These are phyloP conservation scores for Holothuria scabra DNA, from an alignment of 53 echinoderm and acorn worm species.

Conservation along the genomic window DNA sequence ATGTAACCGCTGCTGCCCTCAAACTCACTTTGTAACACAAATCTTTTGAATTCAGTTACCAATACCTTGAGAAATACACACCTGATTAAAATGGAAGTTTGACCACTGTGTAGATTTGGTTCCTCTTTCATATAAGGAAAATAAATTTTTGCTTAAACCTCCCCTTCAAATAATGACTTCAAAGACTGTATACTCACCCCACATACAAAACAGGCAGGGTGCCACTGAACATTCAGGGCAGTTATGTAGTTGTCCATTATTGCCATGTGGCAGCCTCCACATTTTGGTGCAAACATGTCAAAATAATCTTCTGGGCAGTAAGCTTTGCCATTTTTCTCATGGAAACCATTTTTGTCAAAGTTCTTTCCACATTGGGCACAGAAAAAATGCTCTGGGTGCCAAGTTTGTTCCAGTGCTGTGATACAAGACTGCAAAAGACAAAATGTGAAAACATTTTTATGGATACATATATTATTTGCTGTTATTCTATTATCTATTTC, in stretches of 20 bases:
- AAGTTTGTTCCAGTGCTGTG: constrained; percentile 96
- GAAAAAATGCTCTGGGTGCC: constrained; percentile 99
- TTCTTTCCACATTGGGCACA: constrained; percentile 97
- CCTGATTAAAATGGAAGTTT: too few species aligned
- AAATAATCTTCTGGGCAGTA: constrained; percentile 98
- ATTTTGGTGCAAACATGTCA: constrained; percentile 98
- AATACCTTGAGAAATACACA: too few species aligned
- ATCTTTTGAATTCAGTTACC: too few species aligned
- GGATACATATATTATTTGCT: too few species aligned
- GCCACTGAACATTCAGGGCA: constrained; percentile 97
- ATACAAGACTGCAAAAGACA: constrained; percentile 74
- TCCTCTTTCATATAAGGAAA: too few species aligned
- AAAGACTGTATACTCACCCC: constrained; percentile 64
- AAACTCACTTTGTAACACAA: too few species aligned
- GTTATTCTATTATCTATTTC: too few species aligned
- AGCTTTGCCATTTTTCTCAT: constrained; percentile 97
- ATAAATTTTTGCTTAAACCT: too few species aligned
- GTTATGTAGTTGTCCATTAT: constrained; percentile 99
- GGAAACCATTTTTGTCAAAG: constrained; percentile 91
- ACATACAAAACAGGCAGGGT: constrained; percentile 98
- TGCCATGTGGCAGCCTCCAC: constrained; percentile 91
- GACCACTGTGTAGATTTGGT: too few species aligned
- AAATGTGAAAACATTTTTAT: not conserved
- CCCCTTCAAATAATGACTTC: too few species aligned
- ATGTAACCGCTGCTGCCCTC: too few species aligned